Conservation (phyloP, 1,140 invertebrate genomes). For the Pseudomyrmex dendroicus region DNA sequence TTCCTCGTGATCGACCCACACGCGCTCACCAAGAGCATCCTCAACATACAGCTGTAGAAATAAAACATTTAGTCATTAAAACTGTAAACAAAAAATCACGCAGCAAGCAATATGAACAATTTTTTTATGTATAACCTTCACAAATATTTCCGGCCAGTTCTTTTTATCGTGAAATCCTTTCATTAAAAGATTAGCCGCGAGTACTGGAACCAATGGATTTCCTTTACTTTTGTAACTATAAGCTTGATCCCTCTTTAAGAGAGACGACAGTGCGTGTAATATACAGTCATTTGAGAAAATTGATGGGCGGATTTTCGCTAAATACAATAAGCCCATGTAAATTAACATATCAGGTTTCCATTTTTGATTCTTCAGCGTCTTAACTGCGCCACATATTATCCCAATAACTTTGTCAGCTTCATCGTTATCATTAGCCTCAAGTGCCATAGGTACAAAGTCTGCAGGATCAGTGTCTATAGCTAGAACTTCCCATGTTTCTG, state of each 20-base stretch:
- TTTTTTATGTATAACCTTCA: constrained; percentile 86
- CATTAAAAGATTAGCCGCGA: constrained; percentile 94
- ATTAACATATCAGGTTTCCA: constrained; percentile 93
- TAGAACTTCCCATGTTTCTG: constrained; percentile 87
- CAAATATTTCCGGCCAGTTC: constrained; percentile 92
- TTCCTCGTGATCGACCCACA: constrained; percentile 97
- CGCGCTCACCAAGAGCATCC: constrained; percentile 95
- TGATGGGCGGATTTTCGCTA: constrained; percentile 92
- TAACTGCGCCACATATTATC: constrained; percentile 88
- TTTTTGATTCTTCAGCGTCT: constrained; percentile 88
- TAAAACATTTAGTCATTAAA: constrained; percentile 18
- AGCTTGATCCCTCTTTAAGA: constrained; percentile 92
- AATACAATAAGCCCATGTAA: constrained; percentile 91
- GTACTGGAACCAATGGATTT: constrained; percentile 92
- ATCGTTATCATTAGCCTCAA: constrained; percentile 86
- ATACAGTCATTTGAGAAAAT: constrained; percentile 93
- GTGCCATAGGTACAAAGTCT: constrained; percentile 87
- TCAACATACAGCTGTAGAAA: constrained; percentile 94
- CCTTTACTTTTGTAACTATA: constrained; percentile 90
- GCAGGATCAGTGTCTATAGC: constrained; percentile 87
- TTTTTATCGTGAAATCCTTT: constrained; percentile 91
- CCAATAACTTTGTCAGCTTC: constrained; percentile 88
- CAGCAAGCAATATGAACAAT: constrained; percentile 24
- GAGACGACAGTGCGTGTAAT: constrained; percentile 91
- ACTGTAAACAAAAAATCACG: constrained; percentile 9